A percentile compares a stretch with the other conserved stretches of the same genome.
phyloP scores from a whole-genome alignment of 2,888 invertebrate species.

The Drosophila prostipennis region DNA sequence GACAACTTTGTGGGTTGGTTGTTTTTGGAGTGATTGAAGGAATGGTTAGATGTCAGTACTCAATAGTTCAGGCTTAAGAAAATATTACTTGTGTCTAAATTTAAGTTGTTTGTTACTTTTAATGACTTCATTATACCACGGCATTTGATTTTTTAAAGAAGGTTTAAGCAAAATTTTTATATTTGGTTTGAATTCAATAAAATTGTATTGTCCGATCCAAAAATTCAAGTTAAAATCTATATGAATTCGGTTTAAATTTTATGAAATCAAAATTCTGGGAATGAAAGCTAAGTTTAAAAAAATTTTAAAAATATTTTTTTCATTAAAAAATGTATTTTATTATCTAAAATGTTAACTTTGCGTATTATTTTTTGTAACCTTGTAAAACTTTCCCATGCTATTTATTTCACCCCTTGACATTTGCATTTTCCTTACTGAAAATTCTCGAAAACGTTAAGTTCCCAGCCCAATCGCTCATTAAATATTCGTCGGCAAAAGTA shows the following conservation, averaged over 20 bases:
- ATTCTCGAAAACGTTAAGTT: slow-evolving; percentile 9
- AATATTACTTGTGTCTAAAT: background rate
- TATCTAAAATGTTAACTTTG: no score
- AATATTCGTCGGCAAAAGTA: slow-evolving; percentile 41
- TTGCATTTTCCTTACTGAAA: slow-evolving; percentile 31
- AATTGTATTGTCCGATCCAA: no score
- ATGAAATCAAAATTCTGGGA: background rate
- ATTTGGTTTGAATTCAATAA: no score
- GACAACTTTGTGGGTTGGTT: slow-evolving; percentile 35
- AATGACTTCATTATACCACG: no score
- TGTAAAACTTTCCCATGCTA: slow-evolving; percentile 18
- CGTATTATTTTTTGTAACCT: background rate
- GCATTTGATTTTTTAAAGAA: no score
- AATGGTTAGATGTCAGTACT: background rate
- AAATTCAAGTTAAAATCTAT: no score
- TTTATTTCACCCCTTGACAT: background rate
- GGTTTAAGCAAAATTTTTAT: no score
- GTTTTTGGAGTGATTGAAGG: slow-evolving; percentile 11
- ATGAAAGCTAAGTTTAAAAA: background rate
- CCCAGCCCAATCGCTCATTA: slow-evolving; percentile 28
- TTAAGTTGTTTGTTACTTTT: background rate
- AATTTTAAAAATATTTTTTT: no score
- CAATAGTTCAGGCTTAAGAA: background rate
- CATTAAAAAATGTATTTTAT: background rate
- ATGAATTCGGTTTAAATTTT: background rate